Evolutionary conservation across 2,888 invertebrate species (phyloP).

Genomic region (Axea sp.): DNA sequence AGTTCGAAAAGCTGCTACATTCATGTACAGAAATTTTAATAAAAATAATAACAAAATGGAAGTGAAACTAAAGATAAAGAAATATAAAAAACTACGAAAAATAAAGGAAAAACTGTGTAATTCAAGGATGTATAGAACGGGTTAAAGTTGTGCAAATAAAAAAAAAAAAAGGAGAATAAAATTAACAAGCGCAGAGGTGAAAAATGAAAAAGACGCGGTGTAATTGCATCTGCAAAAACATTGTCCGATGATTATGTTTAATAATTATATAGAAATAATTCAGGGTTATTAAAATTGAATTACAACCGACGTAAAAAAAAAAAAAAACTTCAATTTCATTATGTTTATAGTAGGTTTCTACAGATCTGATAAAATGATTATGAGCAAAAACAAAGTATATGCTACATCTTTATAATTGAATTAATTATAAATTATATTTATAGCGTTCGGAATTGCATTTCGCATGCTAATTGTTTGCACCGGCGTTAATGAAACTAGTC

Average conservation of each 20-base stretch:
- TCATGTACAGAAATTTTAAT: no score
- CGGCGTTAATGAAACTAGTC: constrained; percentile 18
- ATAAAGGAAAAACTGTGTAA: no score
- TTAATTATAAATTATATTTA: constrained; percentile 55
- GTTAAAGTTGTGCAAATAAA: no score
- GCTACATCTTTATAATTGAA: constrained; percentile 48
- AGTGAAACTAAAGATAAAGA: no score
- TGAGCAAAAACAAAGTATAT: constrained; percentile 46
- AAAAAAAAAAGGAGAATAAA: no score
- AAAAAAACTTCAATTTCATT: constrained; percentile 55
- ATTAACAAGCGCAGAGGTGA: no score
- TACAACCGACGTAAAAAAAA: constrained; percentile 37
- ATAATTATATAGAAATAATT: constrained; percentile 61
- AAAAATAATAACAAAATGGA: no score
- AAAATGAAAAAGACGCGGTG: no score
- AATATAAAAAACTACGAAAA: no score
- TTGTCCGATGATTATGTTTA: constrained; percentile 54
- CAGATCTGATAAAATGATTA: constrained; percentile 51
- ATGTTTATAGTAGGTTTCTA: constrained; percentile 51
- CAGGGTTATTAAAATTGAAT: constrained; percentile 52
- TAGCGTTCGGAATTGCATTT: constrained; percentile 40
- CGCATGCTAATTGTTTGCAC: constrained; percentile 42
- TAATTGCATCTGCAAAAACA: constrained; percentile 59
- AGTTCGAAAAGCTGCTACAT: no score
- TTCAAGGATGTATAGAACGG: no score